phyloP scores from a whole-genome alignment of 2,113 vertebrate genomes.

The Theristicus caerulescens region DNA sequence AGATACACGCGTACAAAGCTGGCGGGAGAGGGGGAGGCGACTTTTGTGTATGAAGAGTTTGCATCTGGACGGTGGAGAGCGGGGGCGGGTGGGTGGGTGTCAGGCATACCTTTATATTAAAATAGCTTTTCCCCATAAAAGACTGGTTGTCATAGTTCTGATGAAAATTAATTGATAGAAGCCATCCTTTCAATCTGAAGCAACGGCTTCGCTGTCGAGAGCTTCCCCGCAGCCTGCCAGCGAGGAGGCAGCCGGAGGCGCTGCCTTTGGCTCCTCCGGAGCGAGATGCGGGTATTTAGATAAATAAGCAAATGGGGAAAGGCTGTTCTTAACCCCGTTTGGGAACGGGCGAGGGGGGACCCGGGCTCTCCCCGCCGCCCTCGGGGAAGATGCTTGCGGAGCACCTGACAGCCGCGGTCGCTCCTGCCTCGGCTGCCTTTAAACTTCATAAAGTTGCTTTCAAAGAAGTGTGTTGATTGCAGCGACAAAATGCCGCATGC shows the following conservation, averaged over 20 bases:
- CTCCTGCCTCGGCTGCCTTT: not conserved
- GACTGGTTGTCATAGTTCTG: constrained; percentile 46
- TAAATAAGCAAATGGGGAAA: not conserved
- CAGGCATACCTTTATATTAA: constrained; percentile 44
- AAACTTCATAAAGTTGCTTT: constrained; percentile 48
- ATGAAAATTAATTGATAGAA: constrained; percentile 63
- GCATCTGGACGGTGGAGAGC: not conserved
- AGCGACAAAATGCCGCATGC: not conserved
- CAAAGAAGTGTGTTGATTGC: not conserved
- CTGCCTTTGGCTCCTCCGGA: not conserved
- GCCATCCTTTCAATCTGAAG: constrained; percentile 32
- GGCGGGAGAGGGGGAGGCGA: not conserved
- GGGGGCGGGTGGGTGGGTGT: not conserved
- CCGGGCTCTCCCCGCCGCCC: not conserved
- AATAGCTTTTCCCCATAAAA: constrained; percentile 47
- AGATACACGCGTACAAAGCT: not conserved
- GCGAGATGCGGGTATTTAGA: not conserved
- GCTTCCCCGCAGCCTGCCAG: not conserved
- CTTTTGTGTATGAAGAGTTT: not conserved
- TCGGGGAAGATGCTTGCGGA: not conserved
- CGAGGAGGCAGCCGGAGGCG: not conserved
- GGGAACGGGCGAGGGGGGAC: not conserved
- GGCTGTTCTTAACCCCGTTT: not conserved
- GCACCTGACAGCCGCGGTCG: not conserved
- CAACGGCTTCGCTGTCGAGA: not conserved